Evolutionary conservation across 2,888 invertebrate genomes (phyloP).

Genomic region (Gerosis bhagava): DNA sequence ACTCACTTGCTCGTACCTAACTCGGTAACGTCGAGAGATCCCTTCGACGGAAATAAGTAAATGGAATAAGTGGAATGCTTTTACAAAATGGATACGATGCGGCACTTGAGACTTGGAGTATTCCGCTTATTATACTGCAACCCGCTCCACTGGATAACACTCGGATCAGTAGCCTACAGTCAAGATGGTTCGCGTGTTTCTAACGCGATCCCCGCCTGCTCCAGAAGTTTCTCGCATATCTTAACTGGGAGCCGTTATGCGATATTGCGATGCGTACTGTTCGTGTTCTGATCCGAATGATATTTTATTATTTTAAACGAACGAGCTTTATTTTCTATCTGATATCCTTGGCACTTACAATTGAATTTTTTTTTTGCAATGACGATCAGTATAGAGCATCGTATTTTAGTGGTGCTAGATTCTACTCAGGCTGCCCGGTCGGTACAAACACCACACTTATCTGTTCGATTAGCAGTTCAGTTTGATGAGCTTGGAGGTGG

Average conservation of each 20-base stretch:
- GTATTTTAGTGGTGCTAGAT: no score
- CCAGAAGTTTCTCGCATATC: conserved; percentile 12
- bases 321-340: no score
- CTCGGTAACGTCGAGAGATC: conserved; percentile 66
- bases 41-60: conserved; percentile 71
- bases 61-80: conserved; percentile 75
- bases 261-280: no score
- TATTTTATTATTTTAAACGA: no score
- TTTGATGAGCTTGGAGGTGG: no score
- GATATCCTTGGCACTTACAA: no score
- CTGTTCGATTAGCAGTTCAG: no score
- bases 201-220: conserved; percentile 5
- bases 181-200: conserved; percentile 14
- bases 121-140: conserved; percentile 45
- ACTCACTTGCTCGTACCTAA: conserved; percentile 73
- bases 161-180: conserved; percentile 5
- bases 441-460: no score
- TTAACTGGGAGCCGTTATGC: not conserved
- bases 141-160: conserved; percentile 10
- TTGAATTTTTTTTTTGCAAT: no score
- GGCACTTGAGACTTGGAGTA: conserved; percentile 52
- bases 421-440: no score
- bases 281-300: no score
- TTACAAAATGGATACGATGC: conserved; percentile 71
- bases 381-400: no score